A percentile compares a stretch with the other conserved stretches of the same genome.
These are phyloP conservation scores for Salvelinus sp. DNA, from an alignment of 2,113 vertebrate genomes.

Conservation along the genomic window DNA sequence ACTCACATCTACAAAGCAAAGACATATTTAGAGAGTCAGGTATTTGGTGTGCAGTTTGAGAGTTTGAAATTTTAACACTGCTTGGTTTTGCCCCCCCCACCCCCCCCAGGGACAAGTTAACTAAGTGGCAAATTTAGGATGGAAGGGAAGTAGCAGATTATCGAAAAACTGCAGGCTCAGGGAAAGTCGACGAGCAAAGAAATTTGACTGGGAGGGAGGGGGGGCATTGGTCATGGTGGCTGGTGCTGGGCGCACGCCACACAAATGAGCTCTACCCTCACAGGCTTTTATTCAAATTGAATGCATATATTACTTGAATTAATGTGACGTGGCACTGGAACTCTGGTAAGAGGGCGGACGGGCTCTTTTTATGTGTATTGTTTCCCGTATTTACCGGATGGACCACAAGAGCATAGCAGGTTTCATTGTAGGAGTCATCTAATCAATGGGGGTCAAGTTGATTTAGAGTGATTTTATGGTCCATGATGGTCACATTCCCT, in stretches of 20 bases:
- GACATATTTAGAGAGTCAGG: not conserved
- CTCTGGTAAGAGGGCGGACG: slow-evolving; percentile 32
- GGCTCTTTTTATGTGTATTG: slow-evolving; percentile 16
- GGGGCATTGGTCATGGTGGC: slow-evolving; percentile 23
- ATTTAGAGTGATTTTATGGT: slow-evolving; percentile 25
- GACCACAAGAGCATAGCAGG: slow-evolving; percentile 5
- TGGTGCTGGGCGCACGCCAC: not conserved
- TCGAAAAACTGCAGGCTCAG: slow-evolving; percentile 42
- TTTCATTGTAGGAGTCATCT: slow-evolving; percentile 8
- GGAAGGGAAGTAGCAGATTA: slow-evolving; percentile 42
- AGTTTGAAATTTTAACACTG: slow-evolving; percentile 36
- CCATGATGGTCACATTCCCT: not conserved
- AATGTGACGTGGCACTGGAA: slow-evolving; percentile 31
- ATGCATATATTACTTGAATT: slow-evolving; percentile 63
- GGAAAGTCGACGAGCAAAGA: not conserved
- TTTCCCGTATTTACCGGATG: slow-evolving; percentile 14
- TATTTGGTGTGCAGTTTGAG: slow-evolving; percentile 36
- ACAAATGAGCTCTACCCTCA: slow-evolving; percentile 24
- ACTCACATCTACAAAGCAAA: not conserved
- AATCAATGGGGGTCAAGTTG: slow-evolving; percentile 4
- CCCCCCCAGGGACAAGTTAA: slow-evolving; percentile 48
- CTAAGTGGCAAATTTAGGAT: slow-evolving; percentile 49
- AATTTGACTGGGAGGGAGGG: slow-evolving; percentile 18
- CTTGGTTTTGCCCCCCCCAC: slow-evolving; percentile 42
- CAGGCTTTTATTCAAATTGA: slow-evolving; percentile 61